Evolutionary conservation across 2,113 vertebrate species (phyloP).

Genomic region (Mixornis gularis): DNA sequence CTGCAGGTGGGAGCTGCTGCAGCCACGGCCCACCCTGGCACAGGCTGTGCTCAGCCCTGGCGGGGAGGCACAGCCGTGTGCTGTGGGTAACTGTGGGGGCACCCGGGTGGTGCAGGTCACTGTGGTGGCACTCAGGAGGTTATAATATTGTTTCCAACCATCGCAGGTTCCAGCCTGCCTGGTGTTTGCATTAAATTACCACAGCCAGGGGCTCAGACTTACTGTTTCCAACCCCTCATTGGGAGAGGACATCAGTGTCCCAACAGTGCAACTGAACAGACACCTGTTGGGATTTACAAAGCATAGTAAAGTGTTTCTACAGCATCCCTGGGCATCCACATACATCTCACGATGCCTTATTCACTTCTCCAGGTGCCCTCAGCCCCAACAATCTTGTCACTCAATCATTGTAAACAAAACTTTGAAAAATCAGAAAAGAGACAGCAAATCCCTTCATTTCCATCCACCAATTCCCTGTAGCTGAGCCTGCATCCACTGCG

Average conservation of each 20-base stretch:
- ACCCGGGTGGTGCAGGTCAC: not conserved
- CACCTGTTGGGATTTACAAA: not conserved
- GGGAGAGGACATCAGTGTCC: not conserved
- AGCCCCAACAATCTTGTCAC: not conserved
- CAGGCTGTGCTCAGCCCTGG: accelerated
- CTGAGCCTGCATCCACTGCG: accelerated
- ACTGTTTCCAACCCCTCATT: not conserved
- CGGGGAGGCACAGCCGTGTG: accelerated
- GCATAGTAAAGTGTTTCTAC: accelerated
- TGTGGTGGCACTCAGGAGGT: not conserved
- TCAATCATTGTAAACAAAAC: not conserved
- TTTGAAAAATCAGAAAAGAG: not conserved
- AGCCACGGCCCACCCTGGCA: accelerated
- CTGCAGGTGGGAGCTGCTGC: not conserved
- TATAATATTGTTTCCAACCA: not conserved
- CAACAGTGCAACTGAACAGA: not conserved
- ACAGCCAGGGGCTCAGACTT: not conserved
- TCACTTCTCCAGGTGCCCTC: not conserved
- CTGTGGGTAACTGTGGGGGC: too few relatives aligned
- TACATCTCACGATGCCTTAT: not conserved
- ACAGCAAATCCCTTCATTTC: not conserved
- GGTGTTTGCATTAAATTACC: not conserved
- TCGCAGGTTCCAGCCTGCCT: not conserved
- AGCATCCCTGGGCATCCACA: not conserved
- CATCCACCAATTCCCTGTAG: accelerated